A percentile compares a stretch with the other conserved stretches of the same genome.
Conservation (phyloP, 2,797 vertebrate genomes). For the Fratercula arctica region DNA sequence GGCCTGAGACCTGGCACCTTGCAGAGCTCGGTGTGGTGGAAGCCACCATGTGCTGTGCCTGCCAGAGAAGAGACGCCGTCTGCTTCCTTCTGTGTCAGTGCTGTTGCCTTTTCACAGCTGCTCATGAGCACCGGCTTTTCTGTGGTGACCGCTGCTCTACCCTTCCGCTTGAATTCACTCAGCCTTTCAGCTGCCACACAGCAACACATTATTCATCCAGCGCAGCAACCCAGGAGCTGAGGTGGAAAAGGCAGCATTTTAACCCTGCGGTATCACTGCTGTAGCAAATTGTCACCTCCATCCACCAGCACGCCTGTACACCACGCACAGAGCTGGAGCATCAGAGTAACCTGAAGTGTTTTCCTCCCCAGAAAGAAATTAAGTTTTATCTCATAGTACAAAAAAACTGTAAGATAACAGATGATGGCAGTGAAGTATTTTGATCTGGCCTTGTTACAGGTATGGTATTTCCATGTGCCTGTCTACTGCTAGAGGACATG, state of each 20-base stretch:
- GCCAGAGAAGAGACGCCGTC: rapidly evolving
- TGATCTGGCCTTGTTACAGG: background rate
- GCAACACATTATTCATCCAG: background rate
- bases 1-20: background rate
- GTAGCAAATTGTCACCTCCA: background rate
- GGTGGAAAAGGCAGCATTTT: background rate
- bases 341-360: background rate
- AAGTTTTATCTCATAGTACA: background rate
- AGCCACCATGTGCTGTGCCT: background rate
- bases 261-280: background rate
- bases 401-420: background rate
- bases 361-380: background rate
- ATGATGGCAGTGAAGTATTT: background rate
- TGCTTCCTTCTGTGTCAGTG: background rate
- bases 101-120: background rate
- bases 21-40: background rate
- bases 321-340: background rate
- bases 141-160: background rate
- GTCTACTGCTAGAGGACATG: background rate
- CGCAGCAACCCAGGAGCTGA: background rate
- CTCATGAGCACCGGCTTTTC: background rate
- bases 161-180: background rate
- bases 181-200: background rate
- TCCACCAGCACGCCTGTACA: background rate
- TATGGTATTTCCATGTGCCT: background rate